phyloP scores from a whole-genome alignment of 2,113 vertebrate genomes.

The Callorhinus ursinus region DNA sequence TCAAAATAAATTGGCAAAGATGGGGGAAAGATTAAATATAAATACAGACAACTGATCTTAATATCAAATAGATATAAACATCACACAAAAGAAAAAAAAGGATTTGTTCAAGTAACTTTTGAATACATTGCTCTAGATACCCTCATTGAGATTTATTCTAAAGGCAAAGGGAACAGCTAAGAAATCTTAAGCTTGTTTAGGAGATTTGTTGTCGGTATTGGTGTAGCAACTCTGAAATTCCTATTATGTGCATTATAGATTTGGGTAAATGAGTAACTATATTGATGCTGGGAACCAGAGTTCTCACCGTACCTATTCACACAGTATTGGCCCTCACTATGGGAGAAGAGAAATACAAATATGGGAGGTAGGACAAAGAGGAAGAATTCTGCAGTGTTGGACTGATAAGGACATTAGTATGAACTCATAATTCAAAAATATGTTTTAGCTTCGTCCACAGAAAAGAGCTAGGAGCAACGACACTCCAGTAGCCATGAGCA shows the following conservation, averaged over 20 bases:
- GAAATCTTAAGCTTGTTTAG: neutral
- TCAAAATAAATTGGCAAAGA: constrained; percentile 16
- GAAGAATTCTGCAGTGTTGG: neutral
- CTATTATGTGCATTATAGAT: neutral
- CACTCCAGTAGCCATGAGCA: neutral
- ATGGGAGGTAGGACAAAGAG: neutral
- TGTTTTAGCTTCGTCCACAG: neutral
- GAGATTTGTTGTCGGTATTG: neutral
- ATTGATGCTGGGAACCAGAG: neutral
- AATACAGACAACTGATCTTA: neutral
- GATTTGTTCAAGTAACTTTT: neutral
- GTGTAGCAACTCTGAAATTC: neutral
- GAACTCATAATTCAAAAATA: neutral
- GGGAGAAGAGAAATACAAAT: neutral
- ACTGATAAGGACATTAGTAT: neutral
- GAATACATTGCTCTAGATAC: neutral
- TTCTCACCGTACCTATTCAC: neutral
- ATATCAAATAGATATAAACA: constrained; percentile 24
- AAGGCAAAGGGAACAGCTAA: neutral
- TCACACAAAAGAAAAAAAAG: neutral
- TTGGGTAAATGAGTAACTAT: neutral
- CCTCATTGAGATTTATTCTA: neutral
- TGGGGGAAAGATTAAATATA: neutral
- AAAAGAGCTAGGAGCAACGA: neutral
- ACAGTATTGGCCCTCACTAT: neutral